Evolutionary conservation across 2,113 vertebrate species (phyloP).

Genomic region (Pogonocichla stellata): DNA sequence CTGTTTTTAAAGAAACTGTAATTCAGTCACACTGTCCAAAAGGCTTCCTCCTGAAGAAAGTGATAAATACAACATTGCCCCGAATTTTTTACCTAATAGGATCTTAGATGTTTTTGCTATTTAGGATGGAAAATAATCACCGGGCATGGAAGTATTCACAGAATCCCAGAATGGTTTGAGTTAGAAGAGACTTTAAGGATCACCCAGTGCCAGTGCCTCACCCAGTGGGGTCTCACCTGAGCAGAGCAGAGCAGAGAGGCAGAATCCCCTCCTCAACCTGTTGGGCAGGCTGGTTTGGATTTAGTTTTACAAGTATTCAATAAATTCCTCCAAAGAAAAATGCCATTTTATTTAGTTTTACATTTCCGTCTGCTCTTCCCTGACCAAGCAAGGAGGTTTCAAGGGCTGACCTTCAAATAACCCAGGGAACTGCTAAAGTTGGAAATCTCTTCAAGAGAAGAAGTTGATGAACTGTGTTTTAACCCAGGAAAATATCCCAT

Average conservation of each 20-base stretch:
- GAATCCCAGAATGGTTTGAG: not conserved
- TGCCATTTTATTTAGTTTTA: not conserved
- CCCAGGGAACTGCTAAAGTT: not conserved
- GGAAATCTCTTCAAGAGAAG: not conserved
- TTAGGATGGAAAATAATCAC: not conserved
- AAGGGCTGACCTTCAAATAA: not conserved
- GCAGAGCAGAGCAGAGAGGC: not conserved
- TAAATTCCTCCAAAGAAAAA: not conserved
- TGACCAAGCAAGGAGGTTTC: not conserved
- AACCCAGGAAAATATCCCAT: not conserved
- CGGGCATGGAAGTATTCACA: not conserved
- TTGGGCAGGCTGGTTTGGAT: not conserved
- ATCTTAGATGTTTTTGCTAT: not conserved
- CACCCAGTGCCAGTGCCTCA: not conserved
- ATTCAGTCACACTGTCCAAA: not conserved
- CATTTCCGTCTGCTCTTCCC: not conserved
- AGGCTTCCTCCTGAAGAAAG: not conserved
- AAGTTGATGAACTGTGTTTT: not conserved
- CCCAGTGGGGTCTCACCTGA: not conserved
- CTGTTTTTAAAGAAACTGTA: conserved; percentile 21
- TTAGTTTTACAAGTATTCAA: not conserved
- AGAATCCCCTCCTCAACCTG: not conserved
- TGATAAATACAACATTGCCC: not conserved
- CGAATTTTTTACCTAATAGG: not conserved
- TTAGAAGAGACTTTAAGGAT: no score